phyloP scores from a whole-genome alignment of 2,888 invertebrate genomes.

The Drosophila trichaetosa region DNA sequence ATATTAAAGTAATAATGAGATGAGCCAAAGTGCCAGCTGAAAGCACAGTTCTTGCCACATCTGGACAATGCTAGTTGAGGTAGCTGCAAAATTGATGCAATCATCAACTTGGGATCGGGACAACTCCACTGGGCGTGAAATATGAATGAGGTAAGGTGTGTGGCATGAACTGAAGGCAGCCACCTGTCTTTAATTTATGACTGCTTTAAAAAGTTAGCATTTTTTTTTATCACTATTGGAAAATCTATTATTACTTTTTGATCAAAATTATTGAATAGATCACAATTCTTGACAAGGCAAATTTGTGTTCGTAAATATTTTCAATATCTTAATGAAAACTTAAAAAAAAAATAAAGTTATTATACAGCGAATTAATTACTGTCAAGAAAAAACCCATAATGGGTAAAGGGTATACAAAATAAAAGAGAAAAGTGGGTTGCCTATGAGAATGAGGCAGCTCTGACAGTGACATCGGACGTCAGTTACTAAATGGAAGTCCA shows the following conservation, averaged over 20 bases:
- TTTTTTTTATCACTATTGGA: neutral
- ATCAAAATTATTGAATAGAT: neutral
- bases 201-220: neutral
- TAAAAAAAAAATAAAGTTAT: slow-evolving; percentile 25
- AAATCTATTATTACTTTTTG: neutral
- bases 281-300: neutral
- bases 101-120: slow-evolving; percentile 27
- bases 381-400: slow-evolving; percentile 27
- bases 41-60: slow-evolving; percentile 33
- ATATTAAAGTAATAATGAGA: slow-evolving; percentile 64
- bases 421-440: slow-evolving; percentile 30
- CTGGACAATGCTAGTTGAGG: slow-evolving; percentile 39
- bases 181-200: neutral
- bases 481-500: slow-evolving; percentile 74
- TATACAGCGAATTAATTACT: slow-evolving; percentile 29
- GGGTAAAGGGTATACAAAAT: slow-evolving; percentile 1
- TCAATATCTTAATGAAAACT: neutral
- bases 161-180: neutral
- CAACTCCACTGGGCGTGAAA: neutral
- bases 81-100: slow-evolving; percentile 46
- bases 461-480: slow-evolving; percentile 78
- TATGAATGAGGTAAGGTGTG: neutral
- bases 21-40: slow-evolving; percentile 55
- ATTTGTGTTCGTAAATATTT: neutral
- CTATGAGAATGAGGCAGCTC: slow-evolving; percentile 44